These are phyloP conservation scores for Scleropages formosus DNA, from an alignment of 2,797 vertebrate genomes.

Conservation along the genomic window DNA sequence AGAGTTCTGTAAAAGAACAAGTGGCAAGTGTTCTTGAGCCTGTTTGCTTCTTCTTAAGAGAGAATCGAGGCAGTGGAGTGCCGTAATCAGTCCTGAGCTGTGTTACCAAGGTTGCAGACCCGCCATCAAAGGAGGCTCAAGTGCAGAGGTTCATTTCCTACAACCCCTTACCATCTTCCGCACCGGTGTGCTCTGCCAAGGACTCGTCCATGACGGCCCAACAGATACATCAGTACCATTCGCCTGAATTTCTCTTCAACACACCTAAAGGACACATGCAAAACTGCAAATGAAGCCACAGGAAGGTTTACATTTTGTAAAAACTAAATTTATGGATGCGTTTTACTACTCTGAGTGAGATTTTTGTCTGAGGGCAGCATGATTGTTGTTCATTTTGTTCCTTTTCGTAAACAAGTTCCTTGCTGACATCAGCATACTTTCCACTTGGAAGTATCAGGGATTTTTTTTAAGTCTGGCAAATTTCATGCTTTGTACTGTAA, in stretches of 20 bases:
- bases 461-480: background rate
- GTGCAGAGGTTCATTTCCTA: too few species aligned
- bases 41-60: too few species aligned
- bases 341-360: slow-evolving; percentile 43
- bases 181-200: slow-evolving; percentile 35
- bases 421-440: slow-evolving; percentile 53
- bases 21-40: too few species aligned
- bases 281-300: slow-evolving; percentile 55
- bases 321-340: slow-evolving; percentile 45
- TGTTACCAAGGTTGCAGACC: too few species aligned
- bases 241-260: slow-evolving; percentile 35
- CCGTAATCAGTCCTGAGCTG: too few species aligned
- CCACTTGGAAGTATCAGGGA: slow-evolving; percentile 23
- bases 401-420: slow-evolving; percentile 50
- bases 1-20: too few species aligned
- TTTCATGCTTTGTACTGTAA: background rate
- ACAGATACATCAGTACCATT: slow-evolving; percentile 56
- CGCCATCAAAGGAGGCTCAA: too few species aligned
- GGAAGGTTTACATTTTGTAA: slow-evolving; percentile 51
- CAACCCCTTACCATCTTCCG: too few species aligned
- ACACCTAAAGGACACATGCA: slow-evolving; percentile 50
- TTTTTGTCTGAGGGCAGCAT: slow-evolving; percentile 51
- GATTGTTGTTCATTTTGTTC: slow-evolving; percentile 38
- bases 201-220: slow-evolving; percentile 49
- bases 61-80: too few species aligned